These are phyloP conservation scores for Carcharodon carcharias DNA, from an alignment of 2,797 vertebrate genomes.

Conservation along the genomic window DNA sequence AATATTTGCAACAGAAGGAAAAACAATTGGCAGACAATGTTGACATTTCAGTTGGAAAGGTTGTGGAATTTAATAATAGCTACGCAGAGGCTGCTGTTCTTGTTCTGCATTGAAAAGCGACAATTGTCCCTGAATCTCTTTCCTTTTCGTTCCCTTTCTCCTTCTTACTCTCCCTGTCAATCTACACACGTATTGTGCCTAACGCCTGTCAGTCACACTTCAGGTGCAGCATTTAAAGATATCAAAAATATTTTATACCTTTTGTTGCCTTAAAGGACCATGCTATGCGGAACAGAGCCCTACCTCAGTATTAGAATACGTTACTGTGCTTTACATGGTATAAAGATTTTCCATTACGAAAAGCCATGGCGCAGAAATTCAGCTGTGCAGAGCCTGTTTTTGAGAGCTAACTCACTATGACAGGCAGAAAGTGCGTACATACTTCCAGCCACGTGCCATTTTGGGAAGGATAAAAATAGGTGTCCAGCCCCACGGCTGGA, in stretches of 20 bases:
- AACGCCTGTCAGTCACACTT: neutral
- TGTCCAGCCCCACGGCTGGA: neutral
- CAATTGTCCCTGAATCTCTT: constrained; percentile 60
- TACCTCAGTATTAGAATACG: neutral
- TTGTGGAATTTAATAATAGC: constrained; percentile 66
- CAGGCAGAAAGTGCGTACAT: neutral
- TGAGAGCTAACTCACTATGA: neutral
- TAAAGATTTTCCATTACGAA: neutral
- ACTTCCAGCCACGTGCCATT: neutral
- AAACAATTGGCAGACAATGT: constrained; percentile 50
- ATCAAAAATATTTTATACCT: neutral
- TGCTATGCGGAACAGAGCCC: neutral
- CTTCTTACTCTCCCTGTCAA: constrained; percentile 50
- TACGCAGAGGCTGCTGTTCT: constrained; percentile 53
- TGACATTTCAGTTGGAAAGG: constrained; percentile 65
- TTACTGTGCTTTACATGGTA: neutral
- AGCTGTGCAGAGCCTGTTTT: neutral
- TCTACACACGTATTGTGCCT: no score
- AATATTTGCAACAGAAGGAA: constrained; percentile 31
- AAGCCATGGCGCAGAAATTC: neutral
- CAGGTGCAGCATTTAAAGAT: neutral
- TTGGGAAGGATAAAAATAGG: neutral
- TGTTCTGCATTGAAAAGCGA: constrained; percentile 51
- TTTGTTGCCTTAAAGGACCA: neutral
- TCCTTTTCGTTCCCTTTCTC: constrained; percentile 41